Percentiles rank a stretch among this genome's conserved stretches.
Evolutionary conservation across 2,113 vertebrate species (phyloP).

Genomic region (Patagioenas fasciata): DNA sequence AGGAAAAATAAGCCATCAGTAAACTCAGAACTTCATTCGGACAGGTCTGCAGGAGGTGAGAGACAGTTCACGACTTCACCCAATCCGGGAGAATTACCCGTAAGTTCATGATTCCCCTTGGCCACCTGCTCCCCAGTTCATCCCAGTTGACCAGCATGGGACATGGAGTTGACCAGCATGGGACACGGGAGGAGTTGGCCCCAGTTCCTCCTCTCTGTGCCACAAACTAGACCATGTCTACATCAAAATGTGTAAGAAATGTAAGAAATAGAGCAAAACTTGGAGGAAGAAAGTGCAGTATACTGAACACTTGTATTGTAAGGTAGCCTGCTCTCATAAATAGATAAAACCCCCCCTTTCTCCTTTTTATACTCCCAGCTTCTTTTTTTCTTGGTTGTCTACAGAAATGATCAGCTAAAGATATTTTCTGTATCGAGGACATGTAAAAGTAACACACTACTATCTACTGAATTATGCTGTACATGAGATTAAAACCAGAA

Average conservation of each 20-base stretch:
- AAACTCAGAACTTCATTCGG: not conserved
- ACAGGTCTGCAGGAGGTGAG: not conserved
- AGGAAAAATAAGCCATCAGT: not conserved
- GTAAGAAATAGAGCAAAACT: not conserved
- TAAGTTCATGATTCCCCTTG: not conserved
- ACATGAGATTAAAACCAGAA: not conserved
- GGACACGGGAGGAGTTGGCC: not conserved
- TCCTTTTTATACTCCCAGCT: not conserved
- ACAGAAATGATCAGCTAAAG: not conserved
- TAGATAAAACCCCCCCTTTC: not conserved
- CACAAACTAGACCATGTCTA: fast-evolving
- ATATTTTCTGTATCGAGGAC: not conserved
- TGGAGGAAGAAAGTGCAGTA: not conserved
- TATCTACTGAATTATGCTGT: not conserved
- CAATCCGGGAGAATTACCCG: not conserved
- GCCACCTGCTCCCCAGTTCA: not conserved
- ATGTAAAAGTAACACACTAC: not conserved
- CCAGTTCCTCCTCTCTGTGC: not conserved
- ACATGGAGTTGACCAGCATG: too few species aligned
- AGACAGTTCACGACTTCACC: too few species aligned
- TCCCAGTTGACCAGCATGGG: fast-evolving
- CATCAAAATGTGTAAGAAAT: not conserved
- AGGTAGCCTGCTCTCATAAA: not conserved
- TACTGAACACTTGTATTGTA: not conserved
- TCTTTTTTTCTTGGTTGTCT: not conserved